Evolutionary conservation across 2,797 vertebrate genomes (phyloP).

Genomic region (Poeciliopsis turneri): DNA sequence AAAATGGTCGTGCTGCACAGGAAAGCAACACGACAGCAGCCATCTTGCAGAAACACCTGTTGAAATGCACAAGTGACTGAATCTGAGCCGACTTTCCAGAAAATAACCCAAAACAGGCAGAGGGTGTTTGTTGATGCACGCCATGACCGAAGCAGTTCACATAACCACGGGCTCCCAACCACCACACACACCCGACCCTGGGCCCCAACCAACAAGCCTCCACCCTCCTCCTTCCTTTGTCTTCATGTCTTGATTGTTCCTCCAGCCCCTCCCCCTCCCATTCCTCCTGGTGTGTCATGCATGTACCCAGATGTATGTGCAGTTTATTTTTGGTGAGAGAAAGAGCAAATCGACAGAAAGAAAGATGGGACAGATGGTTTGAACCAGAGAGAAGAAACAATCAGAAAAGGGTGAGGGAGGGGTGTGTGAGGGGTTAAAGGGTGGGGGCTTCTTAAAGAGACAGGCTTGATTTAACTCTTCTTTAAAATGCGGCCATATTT

Average conservation of each 20-base stretch:
- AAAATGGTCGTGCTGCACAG: neutral
- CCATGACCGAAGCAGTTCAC: slow-evolving; percentile 8
- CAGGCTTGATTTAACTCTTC: slow-evolving; percentile 38
- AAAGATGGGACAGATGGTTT: slow-evolving; percentile 69
- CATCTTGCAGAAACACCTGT: slow-evolving; percentile 8
- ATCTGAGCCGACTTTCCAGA: neutral
- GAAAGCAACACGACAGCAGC: neutral
- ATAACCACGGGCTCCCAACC: slow-evolving; percentile 47
- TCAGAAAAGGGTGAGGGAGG: slow-evolving; percentile 51
- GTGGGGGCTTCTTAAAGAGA: slow-evolving; percentile 70
- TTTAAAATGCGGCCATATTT: neutral
- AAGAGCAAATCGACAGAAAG: slow-evolving; percentile 3
- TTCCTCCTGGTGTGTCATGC: slow-evolving; percentile 13
- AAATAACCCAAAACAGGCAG: neutral
- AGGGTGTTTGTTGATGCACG: slow-evolving; percentile 7
- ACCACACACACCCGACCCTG: slow-evolving; percentile 40
- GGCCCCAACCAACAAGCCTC: slow-evolving; percentile 54
- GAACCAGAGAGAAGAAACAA: slow-evolving; percentile 71
- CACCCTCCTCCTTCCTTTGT: slow-evolving; percentile 24
- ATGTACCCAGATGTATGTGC: slow-evolving; percentile 17
- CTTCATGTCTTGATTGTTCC: slow-evolving; percentile 41
- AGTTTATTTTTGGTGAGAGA: slow-evolving; percentile 45
- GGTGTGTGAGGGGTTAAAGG: neutral
- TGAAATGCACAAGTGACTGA: neutral
- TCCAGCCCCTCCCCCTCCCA: slow-evolving; percentile 8